Percentiles rank a stretch among this genome's conserved stretches.
Conservation (phyloP, 2,888 invertebrate genomes). For the Philonicus albiceps region DNA sequence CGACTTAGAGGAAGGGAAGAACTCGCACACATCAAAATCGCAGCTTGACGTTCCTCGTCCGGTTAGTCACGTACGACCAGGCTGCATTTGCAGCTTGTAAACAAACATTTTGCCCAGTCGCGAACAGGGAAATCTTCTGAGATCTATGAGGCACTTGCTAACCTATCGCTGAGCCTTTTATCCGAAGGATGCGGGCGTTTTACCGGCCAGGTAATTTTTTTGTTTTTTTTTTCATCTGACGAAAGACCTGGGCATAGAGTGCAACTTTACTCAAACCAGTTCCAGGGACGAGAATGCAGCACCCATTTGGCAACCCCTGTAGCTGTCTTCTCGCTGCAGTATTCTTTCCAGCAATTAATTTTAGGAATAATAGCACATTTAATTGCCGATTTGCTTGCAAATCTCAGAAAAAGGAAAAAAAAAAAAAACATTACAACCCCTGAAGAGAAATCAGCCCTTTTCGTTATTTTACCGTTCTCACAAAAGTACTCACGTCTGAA, state of each 20-base stretch:
- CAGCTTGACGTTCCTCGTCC: background rate
- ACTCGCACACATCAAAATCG: background rate
- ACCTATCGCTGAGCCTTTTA: background rate
- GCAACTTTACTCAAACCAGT: background rate
- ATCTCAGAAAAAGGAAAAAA: too few species aligned
- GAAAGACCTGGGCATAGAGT: background rate
- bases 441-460: background rate
- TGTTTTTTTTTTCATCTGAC: background rate
- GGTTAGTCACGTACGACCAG: background rate
- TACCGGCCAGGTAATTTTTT: background rate
- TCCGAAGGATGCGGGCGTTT: background rate
- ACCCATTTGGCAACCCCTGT: background rate
- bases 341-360: background rate
- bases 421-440: background rate
- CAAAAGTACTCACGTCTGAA: constrained; percentile 34
- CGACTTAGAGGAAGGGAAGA: background rate
- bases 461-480: background rate
- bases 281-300: background rate
- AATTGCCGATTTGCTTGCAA: background rate
- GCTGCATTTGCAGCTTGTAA: background rate
- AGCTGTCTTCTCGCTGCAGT: background rate
- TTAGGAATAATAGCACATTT: background rate
- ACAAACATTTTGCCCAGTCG: background rate
- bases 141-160: background rate
- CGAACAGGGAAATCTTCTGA: background rate